A percentile compares a stretch with the other conserved stretches of the same genome.
These are phyloP conservation scores for Psix sp. DNA, from an alignment of 1,140 invertebrate species.

Conservation along the genomic window DNA sequence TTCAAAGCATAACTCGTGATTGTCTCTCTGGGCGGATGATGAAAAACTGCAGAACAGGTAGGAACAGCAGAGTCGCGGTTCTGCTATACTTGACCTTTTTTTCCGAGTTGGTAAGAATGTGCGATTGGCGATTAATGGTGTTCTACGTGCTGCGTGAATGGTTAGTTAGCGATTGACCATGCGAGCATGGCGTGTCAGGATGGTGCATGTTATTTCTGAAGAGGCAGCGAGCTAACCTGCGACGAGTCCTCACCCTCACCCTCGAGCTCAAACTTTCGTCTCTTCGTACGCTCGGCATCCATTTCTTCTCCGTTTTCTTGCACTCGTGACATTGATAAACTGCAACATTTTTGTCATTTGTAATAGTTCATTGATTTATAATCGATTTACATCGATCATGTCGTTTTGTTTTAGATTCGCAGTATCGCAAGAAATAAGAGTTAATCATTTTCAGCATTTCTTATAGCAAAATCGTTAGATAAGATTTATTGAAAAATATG, in stretches of 20 bases:
- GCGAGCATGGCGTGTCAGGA: constrained; percentile 62
- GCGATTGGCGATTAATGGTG: constrained; percentile 61
- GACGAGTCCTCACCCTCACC: constrained; percentile 78
- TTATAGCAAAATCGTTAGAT: no score
- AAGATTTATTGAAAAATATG: no score
- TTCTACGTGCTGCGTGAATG: constrained; percentile 59
- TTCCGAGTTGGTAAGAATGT: constrained; percentile 58
- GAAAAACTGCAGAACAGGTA: constrained; percentile 53
- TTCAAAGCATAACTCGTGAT: constrained; percentile 57
- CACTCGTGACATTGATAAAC: constrained; percentile 70
- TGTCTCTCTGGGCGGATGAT: constrained; percentile 52
- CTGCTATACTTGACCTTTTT: constrained; percentile 75
- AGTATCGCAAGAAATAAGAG: no score
- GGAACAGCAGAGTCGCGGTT: constrained; percentile 52
- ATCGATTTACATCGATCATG: no score
- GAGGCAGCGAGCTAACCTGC: constrained; percentile 77
- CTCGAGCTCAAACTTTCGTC: constrained; percentile 73
- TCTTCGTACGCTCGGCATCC: constrained; percentile 70
- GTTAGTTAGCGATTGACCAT: constrained; percentile 73
- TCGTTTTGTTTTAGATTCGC: no score
- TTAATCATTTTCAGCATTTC: no score
- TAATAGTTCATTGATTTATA: constrained; percentile 2
- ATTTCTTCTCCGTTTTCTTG: constrained; percentile 76
- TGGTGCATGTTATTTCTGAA: constrained; percentile 65
- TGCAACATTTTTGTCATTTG: constrained; percentile 53